Evolutionary conservation across 1,140 invertebrate species (phyloP).

Genomic region (Mya arenaria): DNA sequence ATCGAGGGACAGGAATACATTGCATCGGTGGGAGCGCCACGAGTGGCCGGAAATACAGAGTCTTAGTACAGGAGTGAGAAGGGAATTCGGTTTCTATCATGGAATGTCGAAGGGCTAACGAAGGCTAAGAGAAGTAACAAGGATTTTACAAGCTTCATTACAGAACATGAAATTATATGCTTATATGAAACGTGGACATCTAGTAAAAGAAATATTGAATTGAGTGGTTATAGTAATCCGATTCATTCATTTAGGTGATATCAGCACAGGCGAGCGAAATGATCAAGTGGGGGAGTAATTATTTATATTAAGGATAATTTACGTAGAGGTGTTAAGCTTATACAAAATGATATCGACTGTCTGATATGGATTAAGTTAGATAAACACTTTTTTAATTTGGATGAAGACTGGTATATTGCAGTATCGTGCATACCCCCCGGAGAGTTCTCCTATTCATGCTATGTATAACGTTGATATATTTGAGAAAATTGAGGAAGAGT

Average conservation of each 20-base stretch:
- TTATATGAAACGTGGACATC: not conserved
- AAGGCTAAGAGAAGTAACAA: not conserved
- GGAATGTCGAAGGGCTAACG: not conserved
- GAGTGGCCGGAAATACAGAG: no score
- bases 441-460: not conserved
- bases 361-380: slow-evolving; percentile 8
- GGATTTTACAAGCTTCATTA: not conserved
- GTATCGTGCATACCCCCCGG: not conserved
- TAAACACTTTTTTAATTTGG: not conserved
- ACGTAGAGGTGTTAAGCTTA: not conserved
- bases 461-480: not conserved
- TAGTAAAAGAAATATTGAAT: slow-evolving; percentile 3
- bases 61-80: not conserved
- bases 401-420: slow-evolving; percentile 1
- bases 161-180: slow-evolving; percentile 1
- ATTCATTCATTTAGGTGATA: not conserved
- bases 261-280: not conserved
- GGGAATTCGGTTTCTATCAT: slow-evolving; percentile 4
- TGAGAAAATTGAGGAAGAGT: not conserved
- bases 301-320: not conserved
- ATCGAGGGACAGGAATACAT: not conserved
- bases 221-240: no score
- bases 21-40: no score
- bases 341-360: slow-evolving; percentile 7
- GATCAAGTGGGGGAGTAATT: not conserved